A percentile compares a stretch with the other conserved stretches of the same genome.
phyloP scores from a whole-genome alignment of 2,797 vertebrate genomes.

The Sylvilagus floridanus region DNA sequence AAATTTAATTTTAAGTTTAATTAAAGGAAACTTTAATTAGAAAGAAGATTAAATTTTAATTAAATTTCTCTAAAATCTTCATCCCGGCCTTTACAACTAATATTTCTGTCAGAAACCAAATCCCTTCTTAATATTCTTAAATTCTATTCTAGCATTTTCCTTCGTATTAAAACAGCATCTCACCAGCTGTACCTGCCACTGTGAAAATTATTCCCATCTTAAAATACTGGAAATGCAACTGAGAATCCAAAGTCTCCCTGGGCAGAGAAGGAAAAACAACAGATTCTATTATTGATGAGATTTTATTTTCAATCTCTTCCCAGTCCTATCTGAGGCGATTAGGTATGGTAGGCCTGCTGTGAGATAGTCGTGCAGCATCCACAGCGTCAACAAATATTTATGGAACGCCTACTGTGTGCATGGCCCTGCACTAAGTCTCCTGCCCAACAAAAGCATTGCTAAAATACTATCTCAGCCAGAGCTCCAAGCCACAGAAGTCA shows the following conservation, averaged over 20 bases:
- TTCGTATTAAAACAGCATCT: constrained; percentile 89
- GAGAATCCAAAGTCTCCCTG: constrained; percentile 81
- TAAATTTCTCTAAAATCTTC: constrained; percentile 91
- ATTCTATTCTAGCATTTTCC: constrained; percentile 89
- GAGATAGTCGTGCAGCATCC: constrained; percentile 37
- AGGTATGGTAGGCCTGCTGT: constrained; percentile 67
- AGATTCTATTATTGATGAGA: constrained; percentile 81
- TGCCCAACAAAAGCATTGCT: constrained; percentile 40
- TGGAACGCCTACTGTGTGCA: constrained; percentile 74
- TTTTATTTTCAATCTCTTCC: constrained; percentile 80
- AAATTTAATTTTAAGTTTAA: constrained; percentile 92
- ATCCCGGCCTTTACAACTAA: constrained; percentile 89
- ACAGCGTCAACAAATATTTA: constrained; percentile 76
- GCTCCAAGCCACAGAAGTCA: neutral
- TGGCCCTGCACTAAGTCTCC: constrained; percentile 44
- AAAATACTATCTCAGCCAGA: constrained; percentile 35
- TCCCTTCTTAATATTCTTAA: constrained; percentile 92
- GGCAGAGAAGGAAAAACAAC: constrained; percentile 76
- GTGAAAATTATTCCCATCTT: constrained; percentile 87
- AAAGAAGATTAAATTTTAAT: constrained; percentile 92
- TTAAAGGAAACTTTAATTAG: constrained; percentile 92
- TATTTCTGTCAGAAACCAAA: constrained; percentile 91
- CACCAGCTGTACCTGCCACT: constrained; percentile 86
- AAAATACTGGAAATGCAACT: constrained; percentile 88
- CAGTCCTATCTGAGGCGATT: constrained; percentile 64